Base-by-base conservation (phyloP, 2,113 vertebrate species). In the Crotophaga sulcirostris region DNA sequence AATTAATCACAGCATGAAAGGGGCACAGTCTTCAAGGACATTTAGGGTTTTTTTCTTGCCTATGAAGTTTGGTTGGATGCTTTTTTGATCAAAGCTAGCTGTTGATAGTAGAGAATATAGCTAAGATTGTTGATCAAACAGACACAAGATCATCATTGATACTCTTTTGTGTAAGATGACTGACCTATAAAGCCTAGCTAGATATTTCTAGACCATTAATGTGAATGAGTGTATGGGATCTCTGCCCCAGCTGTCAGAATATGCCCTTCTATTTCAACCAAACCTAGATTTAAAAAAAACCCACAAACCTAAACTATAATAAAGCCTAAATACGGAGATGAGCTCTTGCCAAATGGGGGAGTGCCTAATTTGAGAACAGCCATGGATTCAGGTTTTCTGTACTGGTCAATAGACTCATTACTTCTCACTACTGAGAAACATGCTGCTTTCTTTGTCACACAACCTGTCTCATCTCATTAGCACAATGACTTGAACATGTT, bases 391-490 rank as follows among this genome's bases (percentile, higher is more conserved):
- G 31, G 40, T 92, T 91, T 34, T 36, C 19, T n/a, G 52, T 25
- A 0, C 44, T 89, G 93, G 90, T 84, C 93, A 92, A 34, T 72
- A 73, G 49, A 45, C 64, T 63, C 88, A 60, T 92, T 84, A 6
- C 76, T 68, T 64, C 34, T 68, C 73, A 63, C 31, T 54, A 10
- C 76, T 36, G 83, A 91, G 93, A 72, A 75, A 64, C 79, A 45
- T 6, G 38, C 83, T 60, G 93, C 79, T 94, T 60, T 11, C 58
- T 75, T 58, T 89, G 72, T 94, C 93, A 84, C 90, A 94, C 96
- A 86, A 45, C 90, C 86, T 93, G 96, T 96, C 94, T 86, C 60
- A 58, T 96, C 94, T 88, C 90, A 92, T 97, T 96, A 97, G 88
- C 92, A 92, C 91, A 72, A 58, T 40, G 72, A 84, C 88, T 93